phyloP scores from a whole-genome alignment of 2,888 invertebrate genomes.

The Oscheius myriophilus region DNA sequence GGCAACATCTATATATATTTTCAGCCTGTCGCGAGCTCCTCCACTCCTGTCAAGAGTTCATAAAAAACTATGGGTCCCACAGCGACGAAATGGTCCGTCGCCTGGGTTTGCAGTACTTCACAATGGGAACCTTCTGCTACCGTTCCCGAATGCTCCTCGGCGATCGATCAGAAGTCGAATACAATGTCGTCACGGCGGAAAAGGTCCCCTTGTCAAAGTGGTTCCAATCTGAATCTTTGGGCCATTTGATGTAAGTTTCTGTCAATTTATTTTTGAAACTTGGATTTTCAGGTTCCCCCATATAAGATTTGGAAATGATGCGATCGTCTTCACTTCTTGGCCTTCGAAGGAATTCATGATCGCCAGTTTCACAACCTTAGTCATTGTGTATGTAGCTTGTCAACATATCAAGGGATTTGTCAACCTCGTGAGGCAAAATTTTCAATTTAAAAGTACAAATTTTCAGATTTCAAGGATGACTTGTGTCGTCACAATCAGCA shows the following conservation, averaged over 20 bases:
- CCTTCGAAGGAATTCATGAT: not conserved
- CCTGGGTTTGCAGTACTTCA: not conserved
- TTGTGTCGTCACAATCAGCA: not conserved
- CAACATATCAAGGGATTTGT: not conserved
- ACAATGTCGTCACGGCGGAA: not conserved
- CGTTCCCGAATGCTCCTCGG: not conserved
- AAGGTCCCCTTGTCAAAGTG: not conserved
- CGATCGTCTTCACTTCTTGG: not conserved
- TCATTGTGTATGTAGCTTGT: not conserved
- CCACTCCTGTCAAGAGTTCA: not conserved
- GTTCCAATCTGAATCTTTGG: not conserved
- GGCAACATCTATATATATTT: no score
- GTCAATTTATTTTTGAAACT: not conserved
- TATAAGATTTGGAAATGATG: no score
- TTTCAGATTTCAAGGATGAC: slow-evolving; percentile 6
- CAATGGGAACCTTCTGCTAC: slow-evolving; percentile 9
- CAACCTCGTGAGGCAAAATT: not conserved
- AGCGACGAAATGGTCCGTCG: not conserved
- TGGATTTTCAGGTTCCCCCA: not conserved
- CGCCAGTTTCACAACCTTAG: not conserved
- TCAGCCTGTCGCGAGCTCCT: not conserved
- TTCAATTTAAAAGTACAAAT: no score
- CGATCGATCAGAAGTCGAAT: not conserved
- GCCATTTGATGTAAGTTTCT: not conserved
- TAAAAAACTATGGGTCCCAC: no score